Percentiles rank a stretch among this genome's conserved stretches.
phyloP scores from a whole-genome alignment of 2,888 invertebrate species.

The Lasioglossum zephyrum region DNA sequence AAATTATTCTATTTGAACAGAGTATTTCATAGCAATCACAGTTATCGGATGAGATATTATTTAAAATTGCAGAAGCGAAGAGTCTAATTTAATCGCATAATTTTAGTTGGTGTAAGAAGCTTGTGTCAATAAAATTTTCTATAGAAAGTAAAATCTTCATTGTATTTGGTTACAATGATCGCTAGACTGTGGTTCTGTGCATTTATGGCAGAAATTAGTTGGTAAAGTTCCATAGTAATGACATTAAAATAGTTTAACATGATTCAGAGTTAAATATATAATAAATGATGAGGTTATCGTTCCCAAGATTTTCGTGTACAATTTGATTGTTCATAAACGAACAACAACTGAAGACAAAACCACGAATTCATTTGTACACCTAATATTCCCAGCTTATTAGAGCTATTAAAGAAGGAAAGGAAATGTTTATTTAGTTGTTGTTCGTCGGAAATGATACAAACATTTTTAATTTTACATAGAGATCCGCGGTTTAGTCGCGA shows the following conservation, averaged over 20 bases:
- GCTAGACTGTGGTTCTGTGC: not conserved
- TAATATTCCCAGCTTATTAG: not conserved
- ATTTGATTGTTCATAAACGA: not conserved
- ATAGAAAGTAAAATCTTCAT: not conserved
- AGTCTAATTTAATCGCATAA: not conserved
- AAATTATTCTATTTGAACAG: not conserved
- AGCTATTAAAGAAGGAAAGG: not conserved
- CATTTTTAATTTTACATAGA: not conserved
- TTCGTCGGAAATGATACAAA: not conserved
- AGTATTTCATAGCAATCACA: not conserved
- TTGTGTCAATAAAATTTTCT: not conserved
- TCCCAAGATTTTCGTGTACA: not conserved
- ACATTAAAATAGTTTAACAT: not conserved
- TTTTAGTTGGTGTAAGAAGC: not conserved
- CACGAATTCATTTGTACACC: not conserved
- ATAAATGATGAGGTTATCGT: too few relatives aligned
- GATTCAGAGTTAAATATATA: not conserved
- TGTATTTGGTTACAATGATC: too few relatives aligned
- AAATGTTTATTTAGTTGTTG: not conserved
- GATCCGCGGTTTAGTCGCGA: not conserved
- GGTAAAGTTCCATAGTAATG: not conserved
- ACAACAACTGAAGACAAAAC: not conserved
- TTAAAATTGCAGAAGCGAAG: not conserved
- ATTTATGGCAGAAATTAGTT: not conserved
- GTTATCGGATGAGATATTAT: not conserved